phyloP scores from a whole-genome alignment of 1,140 invertebrate species.

The Drosophila oshimai region DNA sequence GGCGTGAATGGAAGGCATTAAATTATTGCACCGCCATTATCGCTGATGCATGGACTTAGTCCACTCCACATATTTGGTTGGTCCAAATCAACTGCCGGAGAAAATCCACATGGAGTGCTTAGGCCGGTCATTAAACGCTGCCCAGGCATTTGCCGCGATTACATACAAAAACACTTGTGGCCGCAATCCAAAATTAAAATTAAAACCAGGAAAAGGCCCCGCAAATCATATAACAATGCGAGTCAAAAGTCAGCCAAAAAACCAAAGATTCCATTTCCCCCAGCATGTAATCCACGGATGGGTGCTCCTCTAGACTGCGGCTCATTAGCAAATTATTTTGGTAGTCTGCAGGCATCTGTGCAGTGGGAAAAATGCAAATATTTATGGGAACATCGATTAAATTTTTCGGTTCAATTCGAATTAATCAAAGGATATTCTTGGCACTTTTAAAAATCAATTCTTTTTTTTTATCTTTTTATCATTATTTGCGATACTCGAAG shows the following conservation, averaged over 20 bases:
- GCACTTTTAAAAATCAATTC: no score
- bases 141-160: constrained; percentile 50
- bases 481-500: no score
- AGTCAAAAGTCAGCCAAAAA: constrained; percentile 67
- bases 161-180: constrained; percentile 55
- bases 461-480: no score
- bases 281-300: constrained; percentile 52
- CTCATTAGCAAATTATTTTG: constrained; percentile 73
- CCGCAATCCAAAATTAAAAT: constrained; percentile 39
- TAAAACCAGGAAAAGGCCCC: constrained; percentile 63
- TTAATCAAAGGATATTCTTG: no score
- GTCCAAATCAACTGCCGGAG: constrained; percentile 44
- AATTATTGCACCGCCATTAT: constrained; percentile 32
- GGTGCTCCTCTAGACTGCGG: constrained; percentile 47
- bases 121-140: constrained; percentile 47
- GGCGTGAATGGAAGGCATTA: constrained; percentile 60
- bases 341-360: constrained; percentile 1
- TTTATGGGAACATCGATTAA: not conserved
- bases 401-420: not conserved
- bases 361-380: constrained; percentile 13
- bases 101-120: constrained; percentile 56
- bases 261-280: constrained; percentile 36
- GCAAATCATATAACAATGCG: constrained; percentile 70
- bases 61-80: constrained; percentile 33
- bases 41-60: constrained; percentile 24